These are phyloP conservation scores for Varanus komodoensis DNA, from an alignment of 2,113 vertebrate genomes.

Conservation along the genomic window DNA sequence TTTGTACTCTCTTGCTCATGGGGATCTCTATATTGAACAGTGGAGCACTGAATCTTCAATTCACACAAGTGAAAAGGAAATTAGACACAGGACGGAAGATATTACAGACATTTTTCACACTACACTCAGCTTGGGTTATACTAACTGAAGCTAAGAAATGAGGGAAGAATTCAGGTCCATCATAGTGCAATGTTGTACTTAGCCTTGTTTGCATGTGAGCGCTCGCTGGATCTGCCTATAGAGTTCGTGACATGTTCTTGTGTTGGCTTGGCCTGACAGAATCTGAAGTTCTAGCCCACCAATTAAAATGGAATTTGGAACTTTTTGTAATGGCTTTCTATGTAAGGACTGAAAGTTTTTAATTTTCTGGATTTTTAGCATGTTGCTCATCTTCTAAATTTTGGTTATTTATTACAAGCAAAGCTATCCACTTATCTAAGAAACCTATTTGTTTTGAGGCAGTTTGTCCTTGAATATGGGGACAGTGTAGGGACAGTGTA, in stretches of 20 bases:
- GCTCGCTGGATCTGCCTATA: background rate
- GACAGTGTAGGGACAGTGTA: no score
- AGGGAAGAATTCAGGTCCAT: background rate
- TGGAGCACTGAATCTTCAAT: background rate
- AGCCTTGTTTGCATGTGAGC: background rate
- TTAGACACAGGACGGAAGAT: background rate
- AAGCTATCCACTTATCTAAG: no score
- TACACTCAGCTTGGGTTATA: background rate
- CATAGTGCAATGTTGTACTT: background rate
- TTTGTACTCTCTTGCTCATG: background rate
- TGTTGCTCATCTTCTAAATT: background rate
- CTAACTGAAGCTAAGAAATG: background rate
- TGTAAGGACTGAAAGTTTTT: background rate
- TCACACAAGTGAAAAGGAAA: background rate
- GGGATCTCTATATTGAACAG: background rate
- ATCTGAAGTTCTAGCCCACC: background rate
- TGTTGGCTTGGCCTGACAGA: background rate
- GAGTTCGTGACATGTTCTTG: background rate
- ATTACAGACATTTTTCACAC: background rate
- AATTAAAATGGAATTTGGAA: background rate
- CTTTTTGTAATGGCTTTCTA: background rate
- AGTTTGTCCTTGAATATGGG: no score
- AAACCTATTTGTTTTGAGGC: no score
- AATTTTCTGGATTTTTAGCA: background rate
- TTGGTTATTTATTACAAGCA: background rate